Base-by-base conservation (phyloP, 1,140 invertebrate genomes). In the Brachionus angularis region DNA sequence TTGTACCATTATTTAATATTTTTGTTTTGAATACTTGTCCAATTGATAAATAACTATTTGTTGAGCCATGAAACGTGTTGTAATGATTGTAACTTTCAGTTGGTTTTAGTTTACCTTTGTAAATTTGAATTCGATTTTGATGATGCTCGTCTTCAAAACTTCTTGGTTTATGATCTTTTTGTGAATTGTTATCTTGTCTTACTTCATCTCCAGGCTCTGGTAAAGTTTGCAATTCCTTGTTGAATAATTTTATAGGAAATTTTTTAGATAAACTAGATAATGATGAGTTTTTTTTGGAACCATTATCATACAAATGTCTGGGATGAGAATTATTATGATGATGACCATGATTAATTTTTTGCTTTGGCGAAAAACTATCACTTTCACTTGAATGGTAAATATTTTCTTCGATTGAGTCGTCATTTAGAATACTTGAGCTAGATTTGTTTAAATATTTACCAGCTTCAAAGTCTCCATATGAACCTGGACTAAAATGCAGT, bases 401-500 rank as follows among this genome's bases (percentile, higher is more conserved):
- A 42, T 5, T 58, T 12, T 58, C 53, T n/a, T 58, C 53, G 39
- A 58, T 18, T 10, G 33, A 58, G 4, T 58, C 53, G 39, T 58
- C 53, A 39, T 58, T 58, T 3, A 58, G n/a, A 12, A 39, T 7
- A 58, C 21, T 58, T 12, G 33, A 21, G 27, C 5, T 18, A 23
- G 18, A 23, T 58, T 58, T 58, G n/a, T 58, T 58, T 21, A 58
- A 58, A 58, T 58, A 58, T 39, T 67, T 46, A n/a, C 39, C 39
- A 34, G 62, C 27, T 27, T 67, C 62, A 67, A 67, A 67, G 5
- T 67, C 62, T 27, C 39, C 42, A 36, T 67, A 67, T 10, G 62
- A 67, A 1, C 73, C 73, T 7, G 73, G 73, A 42, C 50, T 61
- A 52, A 74, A 73, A 39, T 74, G 73, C n/a, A 74, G 33, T 47